phyloP scores from a whole-genome alignment of 2,113 vertebrate genomes.

The Sphyrna mokarran region DNA sequence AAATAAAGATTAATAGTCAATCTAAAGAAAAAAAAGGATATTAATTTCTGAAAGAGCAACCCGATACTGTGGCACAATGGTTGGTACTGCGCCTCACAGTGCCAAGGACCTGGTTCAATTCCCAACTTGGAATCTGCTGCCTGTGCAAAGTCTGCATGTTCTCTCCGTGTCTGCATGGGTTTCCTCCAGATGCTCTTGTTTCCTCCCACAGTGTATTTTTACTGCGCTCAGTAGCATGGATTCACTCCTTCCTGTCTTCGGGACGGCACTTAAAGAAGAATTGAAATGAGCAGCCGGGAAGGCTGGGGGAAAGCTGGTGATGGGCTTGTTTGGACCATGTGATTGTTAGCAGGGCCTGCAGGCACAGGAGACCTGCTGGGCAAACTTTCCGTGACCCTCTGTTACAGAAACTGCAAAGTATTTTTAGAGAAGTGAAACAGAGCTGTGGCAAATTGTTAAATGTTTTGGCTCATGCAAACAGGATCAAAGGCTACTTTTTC shows the following conservation, averaged over 20 bases:
- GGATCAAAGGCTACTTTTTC: not conserved
- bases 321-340: not conserved
- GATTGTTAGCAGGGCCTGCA: slow-evolving; percentile 41
- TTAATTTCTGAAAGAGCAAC: not conserved
- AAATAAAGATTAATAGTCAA: not conserved
- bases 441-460: slow-evolving; percentile 46
- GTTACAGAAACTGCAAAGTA: slow-evolving; percentile 52
- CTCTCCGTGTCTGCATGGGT: too few species aligned
- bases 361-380: slow-evolving; percentile 46
- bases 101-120: too few species aligned
- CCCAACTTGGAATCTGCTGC: too few species aligned
- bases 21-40: not conserved
- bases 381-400: slow-evolving; percentile 55
- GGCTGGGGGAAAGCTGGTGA: not conserved
- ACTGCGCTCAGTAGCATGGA: not conserved
- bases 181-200: too few species aligned
- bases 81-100: too few species aligned
- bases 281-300: not conserved
- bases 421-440: slow-evolving; percentile 44
- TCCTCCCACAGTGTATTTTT: not conserved
- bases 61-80: too few species aligned
- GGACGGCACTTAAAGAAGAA: not conserved
- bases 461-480: slow-evolving; percentile 36
- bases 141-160: too few species aligned
- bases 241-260: not conserved